phyloP scores from a whole-genome alignment of 1,140 invertebrate species.

The Triops cancriformis region DNA sequence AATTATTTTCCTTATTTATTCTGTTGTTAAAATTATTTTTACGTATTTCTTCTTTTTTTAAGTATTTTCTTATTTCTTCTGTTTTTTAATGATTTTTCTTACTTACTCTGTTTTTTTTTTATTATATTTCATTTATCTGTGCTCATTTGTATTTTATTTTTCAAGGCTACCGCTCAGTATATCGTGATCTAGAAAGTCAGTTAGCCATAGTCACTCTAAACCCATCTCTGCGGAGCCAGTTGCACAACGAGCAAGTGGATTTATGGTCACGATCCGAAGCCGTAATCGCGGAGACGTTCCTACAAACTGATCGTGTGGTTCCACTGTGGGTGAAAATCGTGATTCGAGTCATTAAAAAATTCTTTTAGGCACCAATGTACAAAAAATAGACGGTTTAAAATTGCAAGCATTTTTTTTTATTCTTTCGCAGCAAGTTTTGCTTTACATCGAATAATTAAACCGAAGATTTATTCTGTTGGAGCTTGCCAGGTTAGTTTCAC shows the following conservation, averaged over 20 bases:
- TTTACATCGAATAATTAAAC: not conserved
- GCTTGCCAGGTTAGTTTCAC: not conserved
- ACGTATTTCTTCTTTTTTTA: no score
- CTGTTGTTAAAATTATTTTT: no score
- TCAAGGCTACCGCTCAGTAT: conserved; percentile 62
- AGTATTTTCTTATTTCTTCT: no score
- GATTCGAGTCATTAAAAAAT: conserved; percentile 41
- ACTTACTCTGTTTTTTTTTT: not conserved
- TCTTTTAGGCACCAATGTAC: conserved; percentile 37
- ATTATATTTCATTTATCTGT: not conserved
- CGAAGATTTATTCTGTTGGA: not conserved
- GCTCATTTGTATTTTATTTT: conserved; percentile 14
- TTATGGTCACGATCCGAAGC: conserved; percentile 49
- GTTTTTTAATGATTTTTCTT: not conserved
- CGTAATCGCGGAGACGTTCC: conserved; percentile 39
- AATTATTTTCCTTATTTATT: no score
- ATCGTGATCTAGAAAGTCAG: conserved; percentile 87
- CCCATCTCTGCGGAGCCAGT: conserved; percentile 47
- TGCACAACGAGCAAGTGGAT: conserved; percentile 49
- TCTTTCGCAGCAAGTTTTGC: not conserved
- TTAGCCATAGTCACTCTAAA: conserved; percentile 78
- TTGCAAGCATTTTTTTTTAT: conserved; percentile 7
- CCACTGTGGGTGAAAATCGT: conserved; percentile 44
- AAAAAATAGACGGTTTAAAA: not conserved
- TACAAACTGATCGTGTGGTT: conserved; percentile 39